These are phyloP conservation scores for Phoeniculus purpureus DNA, from an alignment of 2,797 vertebrate species.

Conservation along the genomic window DNA sequence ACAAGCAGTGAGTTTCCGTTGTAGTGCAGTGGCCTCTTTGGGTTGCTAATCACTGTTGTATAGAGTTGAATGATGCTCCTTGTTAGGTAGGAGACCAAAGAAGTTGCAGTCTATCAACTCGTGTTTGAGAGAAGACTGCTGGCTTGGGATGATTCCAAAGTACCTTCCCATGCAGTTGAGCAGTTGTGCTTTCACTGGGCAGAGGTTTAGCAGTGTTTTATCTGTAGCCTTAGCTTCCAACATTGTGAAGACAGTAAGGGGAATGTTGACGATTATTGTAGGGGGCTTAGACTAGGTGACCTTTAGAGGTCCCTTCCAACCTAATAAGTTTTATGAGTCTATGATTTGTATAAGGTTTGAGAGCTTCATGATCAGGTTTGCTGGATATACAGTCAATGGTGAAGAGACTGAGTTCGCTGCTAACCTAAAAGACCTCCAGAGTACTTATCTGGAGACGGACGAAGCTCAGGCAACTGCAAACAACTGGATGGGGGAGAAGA, in stretches of 20 bases:
- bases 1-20: not conserved
- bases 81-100: not conserved
- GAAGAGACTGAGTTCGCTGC: not conserved
- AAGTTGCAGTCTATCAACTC: not conserved
- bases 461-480: not conserved
- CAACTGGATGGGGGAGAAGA: not conserved
- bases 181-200: not conserved
- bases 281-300: no score
- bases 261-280: not conserved
- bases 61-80: not conserved
- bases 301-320: no score
- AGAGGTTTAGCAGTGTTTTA: not conserved
- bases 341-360: not conserved
- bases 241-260: fast-evolving
- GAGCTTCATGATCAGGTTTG: not conserved
- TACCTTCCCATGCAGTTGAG: not conserved
- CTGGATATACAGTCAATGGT: not conserved
- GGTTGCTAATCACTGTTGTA: fast-evolving
- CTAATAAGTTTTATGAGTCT: no score
- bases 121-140: not conserved
- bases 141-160: not conserved
- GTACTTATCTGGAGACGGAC: not conserved
- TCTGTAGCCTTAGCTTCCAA: not conserved
- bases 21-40: not conserved
- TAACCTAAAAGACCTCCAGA: not conserved